phyloP scores from a whole-genome alignment of 1,140 invertebrate genomes.

The Drosophila carrolli region DNA sequence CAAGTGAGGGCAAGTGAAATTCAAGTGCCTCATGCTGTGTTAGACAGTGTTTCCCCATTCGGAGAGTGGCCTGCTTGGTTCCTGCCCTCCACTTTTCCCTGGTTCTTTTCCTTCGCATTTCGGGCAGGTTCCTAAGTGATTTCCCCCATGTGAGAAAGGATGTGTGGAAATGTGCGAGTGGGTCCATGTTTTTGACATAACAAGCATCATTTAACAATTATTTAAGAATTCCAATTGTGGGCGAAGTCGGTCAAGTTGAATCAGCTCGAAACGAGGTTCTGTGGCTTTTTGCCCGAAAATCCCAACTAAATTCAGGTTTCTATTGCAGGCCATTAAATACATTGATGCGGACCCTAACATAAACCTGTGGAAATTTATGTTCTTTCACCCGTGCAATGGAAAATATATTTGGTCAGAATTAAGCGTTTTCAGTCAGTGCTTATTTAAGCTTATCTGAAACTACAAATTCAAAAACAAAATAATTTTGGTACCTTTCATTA shows the following conservation, averaged over 20 bases:
- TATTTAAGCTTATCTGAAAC: too few species aligned
- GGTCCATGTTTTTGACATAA: constrained; percentile 77
- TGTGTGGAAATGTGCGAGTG: constrained; percentile 21
- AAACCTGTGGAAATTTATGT: constrained; percentile 24
- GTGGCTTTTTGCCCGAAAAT: constrained; percentile 17
- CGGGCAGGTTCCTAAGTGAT: constrained; percentile 68
- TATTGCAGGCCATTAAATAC: constrained; percentile 40
- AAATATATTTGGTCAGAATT: not conserved
- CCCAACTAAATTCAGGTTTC: constrained; percentile 13
- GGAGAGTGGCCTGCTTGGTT: constrained; percentile 45
- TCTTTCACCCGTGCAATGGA: not conserved
- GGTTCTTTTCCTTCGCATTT: constrained; percentile 10
- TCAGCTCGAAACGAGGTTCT: constrained; percentile 34
- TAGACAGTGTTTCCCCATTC: constrained; percentile 75
- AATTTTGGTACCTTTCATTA: too few species aligned
- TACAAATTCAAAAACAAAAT: too few species aligned
- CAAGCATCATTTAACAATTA: constrained; percentile 83
- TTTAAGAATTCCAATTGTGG: constrained; percentile 72
- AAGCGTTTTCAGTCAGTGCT: too few species aligned
- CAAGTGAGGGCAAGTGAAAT: constrained; percentile 71
- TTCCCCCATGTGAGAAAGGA: constrained; percentile 34
- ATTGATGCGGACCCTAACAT: constrained; percentile 10
- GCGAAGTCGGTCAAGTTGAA: constrained; percentile 49
- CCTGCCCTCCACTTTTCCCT: constrained; percentile 21
- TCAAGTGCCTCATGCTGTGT: constrained; percentile 78